phyloP scores from a whole-genome alignment of 2,888 invertebrate genomes.

The Lathronympha strigana region DNA sequence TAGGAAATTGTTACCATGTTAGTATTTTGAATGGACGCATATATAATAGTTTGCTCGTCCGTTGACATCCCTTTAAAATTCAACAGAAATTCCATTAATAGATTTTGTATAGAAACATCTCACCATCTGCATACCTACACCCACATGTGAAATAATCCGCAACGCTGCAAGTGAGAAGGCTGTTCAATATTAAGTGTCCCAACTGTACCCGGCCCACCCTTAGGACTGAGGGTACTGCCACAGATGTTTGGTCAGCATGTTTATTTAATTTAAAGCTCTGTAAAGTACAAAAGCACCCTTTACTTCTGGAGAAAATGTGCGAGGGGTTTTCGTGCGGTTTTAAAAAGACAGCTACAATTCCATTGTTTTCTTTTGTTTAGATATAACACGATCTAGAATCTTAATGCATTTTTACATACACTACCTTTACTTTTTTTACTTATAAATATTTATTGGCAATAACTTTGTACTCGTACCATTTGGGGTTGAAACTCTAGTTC shows the following conservation, averaged over 20 bases:
- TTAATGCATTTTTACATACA: too few species aligned
- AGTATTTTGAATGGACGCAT: too few species aligned
- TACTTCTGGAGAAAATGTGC: not conserved
- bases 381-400: too few species aligned
- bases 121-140: not conserved
- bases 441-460: too few species aligned
- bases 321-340: not conserved
- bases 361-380: too few species aligned
- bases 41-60: too few species aligned
- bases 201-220: slow-evolving; percentile 23
- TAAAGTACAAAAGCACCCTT: slow-evolving; percentile 12
- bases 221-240: slow-evolving; percentile 1
- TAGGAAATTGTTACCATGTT: too few species aligned
- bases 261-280: slow-evolving; percentile 30
- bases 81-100: not conserved
- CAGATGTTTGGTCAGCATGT: slow-evolving; percentile 32
- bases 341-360: too few species aligned
- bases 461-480: too few species aligned
- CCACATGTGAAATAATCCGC: slow-evolving; percentile 21
- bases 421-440: too few species aligned
- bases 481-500: too few species aligned
- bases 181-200: slow-evolving; percentile 51
- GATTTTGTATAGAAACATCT: not conserved
- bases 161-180: slow-evolving; percentile 21
- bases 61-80: too few species aligned